These are phyloP conservation scores for Perca flavescens DNA, from an alignment of 2,113 vertebrate species.

Conservation along the genomic window DNA sequence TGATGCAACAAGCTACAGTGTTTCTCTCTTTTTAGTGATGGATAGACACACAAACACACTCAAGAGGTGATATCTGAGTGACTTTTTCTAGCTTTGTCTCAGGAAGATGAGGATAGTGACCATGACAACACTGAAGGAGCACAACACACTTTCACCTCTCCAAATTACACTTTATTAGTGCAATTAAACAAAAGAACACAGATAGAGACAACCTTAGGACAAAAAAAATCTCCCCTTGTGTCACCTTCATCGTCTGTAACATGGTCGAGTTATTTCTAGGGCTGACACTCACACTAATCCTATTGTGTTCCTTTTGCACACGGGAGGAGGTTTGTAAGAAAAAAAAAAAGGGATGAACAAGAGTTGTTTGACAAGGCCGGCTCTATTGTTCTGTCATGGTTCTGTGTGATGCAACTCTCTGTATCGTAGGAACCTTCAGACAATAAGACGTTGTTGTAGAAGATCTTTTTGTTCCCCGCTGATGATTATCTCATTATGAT, in stretches of 20 bases:
- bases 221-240: background rate
- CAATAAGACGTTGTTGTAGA: conserved; percentile 60
- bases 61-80: background rate
- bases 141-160: conserved; percentile 30
- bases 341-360: conserved; percentile 5
- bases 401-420: background rate
- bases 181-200: background rate
- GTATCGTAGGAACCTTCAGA: conserved; percentile 25
- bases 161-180: conserved; percentile 1
- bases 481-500: conserved; percentile 48
- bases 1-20: background rate
- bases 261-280: conserved; percentile 35
- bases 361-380: conserved; percentile 22
- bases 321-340: conserved; percentile 20
- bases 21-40: background rate
- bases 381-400: conserved; percentile 40
- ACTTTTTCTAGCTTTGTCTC: background rate
- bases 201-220: background rate
- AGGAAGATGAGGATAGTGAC: conserved; percentile 34
- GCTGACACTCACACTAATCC: conserved; percentile 44
- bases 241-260: conserved; percentile 12
- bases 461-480: background rate
- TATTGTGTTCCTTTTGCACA: conserved; percentile 34
- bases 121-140: conserved; percentile 53
- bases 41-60: background rate